Evolutionary conservation across 2,888 invertebrate species (phyloP), one percentile per base, ranked within the genome.

Genomic region (Patella depressa): DNA sequence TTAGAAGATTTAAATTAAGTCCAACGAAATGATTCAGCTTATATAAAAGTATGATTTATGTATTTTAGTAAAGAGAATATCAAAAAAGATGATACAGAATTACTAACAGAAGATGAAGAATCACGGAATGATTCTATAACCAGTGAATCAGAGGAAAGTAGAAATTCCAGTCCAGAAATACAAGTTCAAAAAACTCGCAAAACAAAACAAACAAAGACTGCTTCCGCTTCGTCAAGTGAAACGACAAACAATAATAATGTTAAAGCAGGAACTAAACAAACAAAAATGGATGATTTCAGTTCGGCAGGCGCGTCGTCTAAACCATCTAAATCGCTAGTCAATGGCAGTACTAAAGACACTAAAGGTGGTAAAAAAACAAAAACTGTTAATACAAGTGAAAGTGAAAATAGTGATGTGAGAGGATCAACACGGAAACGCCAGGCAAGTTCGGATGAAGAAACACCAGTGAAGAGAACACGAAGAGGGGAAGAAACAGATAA

Each of bases 231-330:
- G 15, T 75, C 81, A 15, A 71, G 79, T 2, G 80, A 77, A 59
- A 71, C 76, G 59, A 71, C 78, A 17, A 73, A 79, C 54, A 76
- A 73, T 53, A 82, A 79, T 54, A 53, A 79, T 14, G 80, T 79
- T 59, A 83, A 83, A 80, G 76, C 82, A 71, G 83, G 82, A 55
- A 81, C 84, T 55, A 83, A 82, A 79, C 85, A 85, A 71, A 83
- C 83, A 54, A 85, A 81, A 80, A 74, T 85, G 34, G 83, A 84
- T 55, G 84, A 84, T 77, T 85, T 85, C 77, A 79, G 80, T 74
- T 69, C 78, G 45, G 82, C 81, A 73, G 24, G 72, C 45, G 72
- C 77, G 53, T 72, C 78, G 4, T 76, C 78, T 53, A 82, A 73
- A 29, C 72, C 74, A 19, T 75, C 76, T 71, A 78, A 77, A 72